Evolutionary conservation across 2,888 invertebrate genomes (phyloP), one percentile per base, ranked within the genome.

Genomic region (Maniola hyperantus): DNA sequence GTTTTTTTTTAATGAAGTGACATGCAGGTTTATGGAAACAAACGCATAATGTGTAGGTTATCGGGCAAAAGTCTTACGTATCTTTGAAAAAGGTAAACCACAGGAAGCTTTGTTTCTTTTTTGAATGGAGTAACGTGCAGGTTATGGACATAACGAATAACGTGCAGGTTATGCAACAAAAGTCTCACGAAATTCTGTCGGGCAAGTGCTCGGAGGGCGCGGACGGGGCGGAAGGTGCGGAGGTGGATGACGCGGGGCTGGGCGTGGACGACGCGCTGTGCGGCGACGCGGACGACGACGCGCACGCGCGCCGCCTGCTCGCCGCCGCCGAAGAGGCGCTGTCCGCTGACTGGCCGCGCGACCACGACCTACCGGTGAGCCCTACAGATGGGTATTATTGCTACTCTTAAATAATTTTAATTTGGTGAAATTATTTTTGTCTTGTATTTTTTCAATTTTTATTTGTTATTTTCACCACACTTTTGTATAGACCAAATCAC

Each of bases 121-220:
- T 53, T 36, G 18, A 46, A 36, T 54, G 13, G 6, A 18, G 55
- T 57, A 57, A 39, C 57, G 18, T 57, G 13, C 82, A 91, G 90
- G 92, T 93, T 74, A 92, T 93, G 92, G 91, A 92, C 77, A 57
- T 57, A 20, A 20, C 20, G 15, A 57, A 57, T 57, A 57, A 57
- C 57, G 20, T 57, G 13, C 82, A 91, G 90, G 92, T 93, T 74
- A 92, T 93, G 92, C 92, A 92, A 77, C 92, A 92, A 80, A 93
- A 92, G 79, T 91, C 91, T 26, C 90, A 91, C 80, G 92, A 92
- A 82, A 89, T 91, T 76, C 82, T 91, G 26, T 83, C 88, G 70
- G 85, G 85, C 71, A 89, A 89, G 81, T 87, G 87, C 76, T 81
- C 73, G 67, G 79, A 73, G 55, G 78, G 72, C 50, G 78, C 69